Evolutionary conservation across 2,888 invertebrate genomes (phyloP), one percentile per base, ranked within the genome.

Genomic region (Apantesis nais): DNA sequence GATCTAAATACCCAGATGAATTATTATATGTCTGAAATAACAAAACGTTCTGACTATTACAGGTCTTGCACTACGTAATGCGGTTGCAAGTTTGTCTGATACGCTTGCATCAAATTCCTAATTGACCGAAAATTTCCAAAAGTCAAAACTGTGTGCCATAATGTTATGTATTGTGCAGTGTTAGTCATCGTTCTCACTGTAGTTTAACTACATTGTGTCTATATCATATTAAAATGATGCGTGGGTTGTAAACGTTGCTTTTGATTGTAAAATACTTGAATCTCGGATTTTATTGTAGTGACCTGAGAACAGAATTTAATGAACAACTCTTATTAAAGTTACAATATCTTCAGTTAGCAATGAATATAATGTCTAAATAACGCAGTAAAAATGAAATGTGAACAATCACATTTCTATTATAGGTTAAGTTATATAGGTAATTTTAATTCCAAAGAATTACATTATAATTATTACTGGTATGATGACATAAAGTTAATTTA

Each of bases 1-100:
- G 92, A 94, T 41, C 92, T 97, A 12, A 96, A 96, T 74, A 87
- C 86, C 2, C 94, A 96, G 87, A 97, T 98, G 97, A 95, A 95
- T 78, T 93, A 93, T 74, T 97, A 97, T 82, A 90, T 97, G 61
- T 93, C 90, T 39, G 95, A 96, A 83, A 97, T 97, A 71, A 96
- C 96, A 41, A 90, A 90, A 78, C 95, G 96, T 77, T 96, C 97
- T 62, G 96, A 96, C 80, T 89, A 93, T 76, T 97, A 97, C 83
- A 94, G 97, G 86, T 96, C 96, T 69, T 97, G 97, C 78, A 92
- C 93, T 39, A 93, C 93, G 72, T 94, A 93, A 62, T 68, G 16
- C 41, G 52, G 37, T 48, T 69, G 31, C 12, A 60, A 12, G 29
- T 29, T 29, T 58, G 8, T 29, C 19, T 58, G 58, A 58, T 58